Evolutionary conservation across 2,888 invertebrate genomes (phyloP), one percentile per base, ranked within the genome.

Genomic region (Endomychus coccineus): DNA sequence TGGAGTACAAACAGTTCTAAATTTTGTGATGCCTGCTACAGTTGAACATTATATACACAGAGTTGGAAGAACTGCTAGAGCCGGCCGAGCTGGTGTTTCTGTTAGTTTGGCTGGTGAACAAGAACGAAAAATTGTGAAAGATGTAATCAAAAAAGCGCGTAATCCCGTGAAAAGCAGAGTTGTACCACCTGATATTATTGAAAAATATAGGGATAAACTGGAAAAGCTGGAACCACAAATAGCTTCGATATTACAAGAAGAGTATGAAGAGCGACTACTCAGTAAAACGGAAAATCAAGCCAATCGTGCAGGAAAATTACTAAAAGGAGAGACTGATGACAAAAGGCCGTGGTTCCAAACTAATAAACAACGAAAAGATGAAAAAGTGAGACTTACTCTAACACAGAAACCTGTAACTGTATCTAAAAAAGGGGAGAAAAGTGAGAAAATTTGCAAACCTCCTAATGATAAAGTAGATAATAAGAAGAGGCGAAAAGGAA

Each of bases 1-100:
- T n/a, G 94, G 92, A 5, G 94, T 97, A 0, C 88, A 90, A 68
- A 96, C 96, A 9, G 96, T 96, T 3, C 80, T 98, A 27, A 98
- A 98, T 69, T 96, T 92, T 67, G 84, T 90, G 0, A 82, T 97
- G 81, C 97, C 97, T 0, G 83, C 87, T 25, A 88, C 91, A 0
- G 64, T 95, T 12, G 91, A 96, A 57, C 95, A 96, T 64, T 98
- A 98, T 56, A 92, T 98, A 52, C 98, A 98, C 67, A 75, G 84
- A 62, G 91, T 97, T 5, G 97, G 97, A 21, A 73, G 97, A 53
- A 98, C 97, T 2, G 97, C 97, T 0, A 75, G 97, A 56, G 97
- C 97, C 5, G 96, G 96, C 94, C 74, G 95, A 52, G 95, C 95
- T 7, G 94, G 94, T 14, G 83, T 90, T 39, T 91, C 97, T 0